Base-by-base conservation (phyloP, 2,113 vertebrate genomes). In the Perca flavescens region DNA sequence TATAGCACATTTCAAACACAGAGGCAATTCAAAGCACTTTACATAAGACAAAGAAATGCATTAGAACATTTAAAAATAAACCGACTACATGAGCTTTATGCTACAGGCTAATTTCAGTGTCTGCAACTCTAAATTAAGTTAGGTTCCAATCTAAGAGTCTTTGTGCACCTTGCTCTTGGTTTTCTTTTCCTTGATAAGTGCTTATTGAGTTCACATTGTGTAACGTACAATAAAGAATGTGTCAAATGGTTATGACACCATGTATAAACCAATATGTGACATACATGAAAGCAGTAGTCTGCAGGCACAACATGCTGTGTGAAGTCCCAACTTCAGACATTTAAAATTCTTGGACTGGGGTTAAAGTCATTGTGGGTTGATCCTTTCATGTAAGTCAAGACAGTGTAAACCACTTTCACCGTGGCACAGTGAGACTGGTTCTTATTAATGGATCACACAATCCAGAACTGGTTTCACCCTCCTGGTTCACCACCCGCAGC, bases 391-490 rank as follows among this genome's bases (percentile, higher is more conserved):
- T 67, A 54, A 87, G 74, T 53, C 64, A 66, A 67, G 85, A 84
- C 80, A 70, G 72, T 80, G 74, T 64, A 54, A 80, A 87, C 68
- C 70, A 75, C 62, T 89, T 68, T 76, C 64, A 69, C 77, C 83
- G 74, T 66, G 73, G 76, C 65, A 74, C n/a, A 72, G 12, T 34
- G 17, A 78, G 81, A 81, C 80, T 88, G 86, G 62, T 89, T 91
- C 71, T 82, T 83, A 76, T 90, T 92, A 88, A 82, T 79, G 77
- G 82, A 88, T 90, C 86, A 83, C 65, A 79, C 63, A 69, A 75
- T 85, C 77, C 79, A 80, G 70, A 58, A 78, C 66, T 69, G 61
- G 82, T 80, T 89, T 88, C 83, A 65, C 77, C 83, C 67, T 89
- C 79, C 69, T 43, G 64, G 62, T 74, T 83, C 83, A 85, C 86